Base-by-base conservation (phyloP, 2,113 vertebrate species). In the Azemiops feae region DNA sequence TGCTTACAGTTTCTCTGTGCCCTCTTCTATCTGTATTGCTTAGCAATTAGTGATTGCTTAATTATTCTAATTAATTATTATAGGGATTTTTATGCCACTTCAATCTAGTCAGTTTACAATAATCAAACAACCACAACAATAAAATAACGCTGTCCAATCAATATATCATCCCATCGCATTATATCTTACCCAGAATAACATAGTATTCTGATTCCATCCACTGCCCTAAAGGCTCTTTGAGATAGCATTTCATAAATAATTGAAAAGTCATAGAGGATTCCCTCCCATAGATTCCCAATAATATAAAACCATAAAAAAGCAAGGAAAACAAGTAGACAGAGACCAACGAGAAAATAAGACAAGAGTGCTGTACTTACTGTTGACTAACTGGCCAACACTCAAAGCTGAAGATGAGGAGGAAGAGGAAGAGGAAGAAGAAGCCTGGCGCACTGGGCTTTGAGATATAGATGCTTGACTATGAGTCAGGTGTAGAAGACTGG, bases 381-480 rank as follows among this genome's bases (percentile, higher is more conserved):
- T 99, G 98, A 99, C 99, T 97, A 99, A 98, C 98, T 99, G 99
- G 93, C 99, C 99, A 98, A 99, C 99, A 95, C 99, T 99, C 98
- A 99, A 98, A 96, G 99, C 98, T 88, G 99, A 99, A 97, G 99
- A 99, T 87, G 99, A 99, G 95, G 99, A 99, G 95, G 99, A 99
- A 94, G 98, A 98, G 89, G 98, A 98, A 96, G 99, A 99, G 96
- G 98, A 99, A 93, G 99, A 99, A 89, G 99, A 99, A 96, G 98
- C 95, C 96, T 98, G 98, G 93, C 97, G 98, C 90, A 98, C 96
- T 85, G 98, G 98, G 94, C 98, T 98, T 96, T 98, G 98, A 97
- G 98, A 97, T 96, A 98, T 96, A 95, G 99, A 99, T 95, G 98
- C 98, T 98, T 99, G 99, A 97, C 98, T 98, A 97, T 99, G 99